A percentile compares a stretch with the other conserved stretches of the same genome.
Conservation (phyloP, 2,888 invertebrate species). For the Holacanthella duospinosa region DNA sequence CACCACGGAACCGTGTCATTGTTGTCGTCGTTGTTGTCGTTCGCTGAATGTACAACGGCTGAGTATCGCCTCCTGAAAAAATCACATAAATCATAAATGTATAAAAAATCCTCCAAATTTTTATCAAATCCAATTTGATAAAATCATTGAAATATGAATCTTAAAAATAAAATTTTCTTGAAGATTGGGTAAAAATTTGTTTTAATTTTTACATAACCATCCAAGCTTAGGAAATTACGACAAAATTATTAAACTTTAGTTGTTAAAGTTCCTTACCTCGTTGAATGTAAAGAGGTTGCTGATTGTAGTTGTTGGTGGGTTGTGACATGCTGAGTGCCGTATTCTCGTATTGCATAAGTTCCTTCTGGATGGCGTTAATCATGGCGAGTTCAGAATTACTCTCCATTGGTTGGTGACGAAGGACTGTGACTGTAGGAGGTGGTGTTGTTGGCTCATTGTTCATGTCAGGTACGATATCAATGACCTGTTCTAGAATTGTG, state of each 20-base stretch:
- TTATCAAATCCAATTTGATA: no score
- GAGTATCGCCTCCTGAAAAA: not conserved
- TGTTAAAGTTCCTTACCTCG: no score
- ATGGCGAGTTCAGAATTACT: conserved; percentile 58
- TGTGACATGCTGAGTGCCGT: not conserved
- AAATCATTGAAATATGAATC: no score
- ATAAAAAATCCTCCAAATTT: not conserved
- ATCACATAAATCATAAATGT: not conserved
- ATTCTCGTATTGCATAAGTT: conserved; percentile 72
- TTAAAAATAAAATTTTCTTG: no score
- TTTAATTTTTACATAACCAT: no score
- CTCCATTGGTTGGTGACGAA: not conserved
- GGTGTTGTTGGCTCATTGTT: conserved; percentile 11
- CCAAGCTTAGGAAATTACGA: no score
- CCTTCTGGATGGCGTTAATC: conserved; percentile 80
- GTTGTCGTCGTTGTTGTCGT: conserved; percentile 24
- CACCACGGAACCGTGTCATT: conserved; percentile 13
- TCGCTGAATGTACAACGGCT: conserved; percentile 23
- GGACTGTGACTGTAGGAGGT: conserved; percentile 39
- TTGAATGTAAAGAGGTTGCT: not conserved
- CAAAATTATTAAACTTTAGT: no score
- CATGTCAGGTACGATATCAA: conserved; percentile 64
- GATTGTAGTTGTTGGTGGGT: not conserved
- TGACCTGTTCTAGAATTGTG: conserved; percentile 72
- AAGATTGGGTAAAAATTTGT: no score